Evolutionary conservation across 2,888 invertebrate species (phyloP), one percentile per base, ranked within the genome.

Genomic region (Halocaridina rubra): DNA sequence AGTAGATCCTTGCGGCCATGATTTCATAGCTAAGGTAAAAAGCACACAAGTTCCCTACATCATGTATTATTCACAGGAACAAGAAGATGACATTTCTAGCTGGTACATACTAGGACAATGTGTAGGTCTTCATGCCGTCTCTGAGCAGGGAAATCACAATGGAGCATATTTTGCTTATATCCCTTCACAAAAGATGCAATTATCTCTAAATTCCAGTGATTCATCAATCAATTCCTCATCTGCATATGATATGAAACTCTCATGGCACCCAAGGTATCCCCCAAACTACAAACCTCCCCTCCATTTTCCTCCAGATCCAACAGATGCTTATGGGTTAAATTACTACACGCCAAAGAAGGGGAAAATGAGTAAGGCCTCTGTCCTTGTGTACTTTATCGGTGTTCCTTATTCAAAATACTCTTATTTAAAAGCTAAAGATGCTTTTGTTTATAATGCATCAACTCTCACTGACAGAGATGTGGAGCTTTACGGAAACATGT

Each of bases 381-480:
- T 53, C 53, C 10, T 53, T 16, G 81, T 81, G 16, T 81, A 81
- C 29, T 67, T 64, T 22, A 53, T 81, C 16, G 81, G 81, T 3
- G 81, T 81, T 13, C 81, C 81, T 2, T 75, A 46, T 46, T 81
- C 81, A 19, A 57, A 46, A 30, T 81, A 81, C 27, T 32, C 81
- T 22, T 24, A 64, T 3, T 22, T 81, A 2, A 57, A 29, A 19
- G 74, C 46, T 27, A 2, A 4, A n/a, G 2, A 2, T 2, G 67
- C 22, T 2, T 10, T 29, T 8, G 46, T 81, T 10, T 81, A 64
- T 64, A 64, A 81, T 32, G 74, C 27, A 2, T 33, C 10, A 0
- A n/a, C 3, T 8, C 39, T 81, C 5, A 46, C 75, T 29, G 2
- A n/a, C 1, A 8, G 32, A 13, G 53, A 53, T n/a, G 16, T 53